phyloP scores from a whole-genome alignment of 2,113 vertebrate genomes.

The Polyodon spathula region DNA sequence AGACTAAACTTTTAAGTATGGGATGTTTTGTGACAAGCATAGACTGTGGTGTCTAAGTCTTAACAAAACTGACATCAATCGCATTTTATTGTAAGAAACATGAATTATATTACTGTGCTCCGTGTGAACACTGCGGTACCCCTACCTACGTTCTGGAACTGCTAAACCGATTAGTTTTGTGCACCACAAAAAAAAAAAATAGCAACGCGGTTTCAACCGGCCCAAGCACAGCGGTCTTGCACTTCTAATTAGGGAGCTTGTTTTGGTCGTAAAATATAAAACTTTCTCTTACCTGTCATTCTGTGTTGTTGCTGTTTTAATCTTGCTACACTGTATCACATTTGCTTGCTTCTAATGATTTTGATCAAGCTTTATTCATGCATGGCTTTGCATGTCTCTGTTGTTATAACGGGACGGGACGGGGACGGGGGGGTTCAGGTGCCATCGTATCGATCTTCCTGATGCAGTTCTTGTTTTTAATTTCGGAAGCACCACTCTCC shows the following conservation, averaged over 20 bases:
- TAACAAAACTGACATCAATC: no score
- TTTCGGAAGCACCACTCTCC: not conserved
- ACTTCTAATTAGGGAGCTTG: no score
- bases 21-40: no score
- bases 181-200: slow-evolving; percentile 11
- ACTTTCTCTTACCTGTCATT: slow-evolving; percentile 47
- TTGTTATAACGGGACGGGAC: not conserved
- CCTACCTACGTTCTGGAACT: no score
- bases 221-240: not conserved
- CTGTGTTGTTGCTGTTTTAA: slow-evolving; percentile 19
- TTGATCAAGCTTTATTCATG: not conserved
- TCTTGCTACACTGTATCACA: not conserved
- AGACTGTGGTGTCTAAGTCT: no score
- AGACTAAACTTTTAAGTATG: no score
- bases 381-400: not conserved
- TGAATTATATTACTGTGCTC: no score
- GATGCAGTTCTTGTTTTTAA: not conserved
- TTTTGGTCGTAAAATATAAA: not conserved
- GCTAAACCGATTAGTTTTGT: no score
- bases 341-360: not conserved
- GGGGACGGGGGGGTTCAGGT: no score
- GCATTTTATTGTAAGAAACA: no score
- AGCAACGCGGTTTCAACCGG: not conserved
- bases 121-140: no score
- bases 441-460: no score